Base-by-base conservation (phyloP, 2,797 vertebrate genomes). In the Meriones psammophilus region DNA sequence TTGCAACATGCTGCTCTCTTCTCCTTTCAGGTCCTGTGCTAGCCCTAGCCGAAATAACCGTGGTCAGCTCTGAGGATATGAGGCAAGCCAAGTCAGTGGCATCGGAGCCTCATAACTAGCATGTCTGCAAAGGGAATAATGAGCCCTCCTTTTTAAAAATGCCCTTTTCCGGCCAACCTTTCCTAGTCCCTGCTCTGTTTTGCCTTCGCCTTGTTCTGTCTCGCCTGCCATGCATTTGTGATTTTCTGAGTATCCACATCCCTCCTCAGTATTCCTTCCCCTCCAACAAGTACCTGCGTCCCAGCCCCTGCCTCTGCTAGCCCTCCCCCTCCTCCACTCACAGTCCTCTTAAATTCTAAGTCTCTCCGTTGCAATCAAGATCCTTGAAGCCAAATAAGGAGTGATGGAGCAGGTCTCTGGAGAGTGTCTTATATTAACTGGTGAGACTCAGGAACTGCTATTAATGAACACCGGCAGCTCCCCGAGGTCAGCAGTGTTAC, bases 401-500 rank as follows among this genome's bases (percentile, higher is more conserved):
- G 93, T 92, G 96, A 98, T 78, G 93, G 97, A 46, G 24, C 93
- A 76, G 42, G 83, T 89, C 97, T 89, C 96, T 50, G 54, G 93
- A 79, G 95, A 97, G 91, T 77, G 87, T 86, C 89, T 97, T 93
- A 46, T 46, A 92, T 97, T 96, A 95, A 97, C 89, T 86, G 91
- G 91, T 86, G 88, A 94, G 84, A 92, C 68, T 90, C 76, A n/a
- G 80, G 77, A 97, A 81, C 92, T 76, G 93, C 93, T 92, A 68
- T 85, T 94, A 95, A 94, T 88, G 96, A 96, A 39, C 84, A 50
- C 78, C 89, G 94, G 86, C 89, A 94, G 95, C 28, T 88, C 86
- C 89, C 85, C 14, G 36, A 92, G 96, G 90, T 91, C 26, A 33
- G 81, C 76, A 1, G 26, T 71, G 76, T 80, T 81, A 56, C 90